phyloP scores from a whole-genome alignment of 2,113 vertebrate species.

The Xenus cinereus region DNA sequence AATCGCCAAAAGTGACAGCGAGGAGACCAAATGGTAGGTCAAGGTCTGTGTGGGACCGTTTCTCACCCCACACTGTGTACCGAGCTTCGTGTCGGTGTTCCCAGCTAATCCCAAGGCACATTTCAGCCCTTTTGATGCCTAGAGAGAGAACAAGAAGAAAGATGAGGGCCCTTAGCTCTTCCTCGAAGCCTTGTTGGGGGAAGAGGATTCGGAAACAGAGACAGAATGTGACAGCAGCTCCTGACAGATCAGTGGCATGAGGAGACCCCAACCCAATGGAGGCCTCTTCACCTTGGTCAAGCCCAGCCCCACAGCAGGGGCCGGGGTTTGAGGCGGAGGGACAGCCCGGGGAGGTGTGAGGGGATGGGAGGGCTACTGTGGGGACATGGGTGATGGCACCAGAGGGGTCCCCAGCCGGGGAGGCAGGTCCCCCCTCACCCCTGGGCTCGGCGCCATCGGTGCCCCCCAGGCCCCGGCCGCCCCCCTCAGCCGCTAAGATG shows the following conservation, averaged over 20 bases:
- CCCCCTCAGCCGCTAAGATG: neutral
- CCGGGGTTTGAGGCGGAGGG: too few relatives aligned
- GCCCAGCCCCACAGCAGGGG: too few relatives aligned
- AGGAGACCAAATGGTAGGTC: accelerated
- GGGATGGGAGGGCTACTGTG: too few relatives aligned
- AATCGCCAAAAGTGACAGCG: accelerated
- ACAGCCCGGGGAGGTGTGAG: too few relatives aligned
- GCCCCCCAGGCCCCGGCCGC: neutral
- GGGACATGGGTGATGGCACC: neutral
- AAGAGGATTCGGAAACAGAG: neutral
- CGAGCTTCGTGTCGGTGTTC: neutral
- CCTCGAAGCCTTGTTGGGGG: neutral
- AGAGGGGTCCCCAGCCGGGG: too few relatives aligned
- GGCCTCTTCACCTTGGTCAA: too few relatives aligned
- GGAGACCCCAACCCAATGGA: accelerated
- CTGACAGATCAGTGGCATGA: accelerated
- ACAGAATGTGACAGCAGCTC: neutral
- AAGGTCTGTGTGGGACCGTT: accelerated
- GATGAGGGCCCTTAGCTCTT: neutral
- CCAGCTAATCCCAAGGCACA: accelerated
- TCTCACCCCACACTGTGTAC: accelerated
- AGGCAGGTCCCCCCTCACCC: neutral
- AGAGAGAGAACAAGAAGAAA: neutral
- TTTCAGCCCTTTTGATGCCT: neutral
- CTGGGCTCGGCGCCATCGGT: neutral